Base-by-base conservation (phyloP, 2,888 invertebrate species). In the Drosophila melanosoma region DNA sequence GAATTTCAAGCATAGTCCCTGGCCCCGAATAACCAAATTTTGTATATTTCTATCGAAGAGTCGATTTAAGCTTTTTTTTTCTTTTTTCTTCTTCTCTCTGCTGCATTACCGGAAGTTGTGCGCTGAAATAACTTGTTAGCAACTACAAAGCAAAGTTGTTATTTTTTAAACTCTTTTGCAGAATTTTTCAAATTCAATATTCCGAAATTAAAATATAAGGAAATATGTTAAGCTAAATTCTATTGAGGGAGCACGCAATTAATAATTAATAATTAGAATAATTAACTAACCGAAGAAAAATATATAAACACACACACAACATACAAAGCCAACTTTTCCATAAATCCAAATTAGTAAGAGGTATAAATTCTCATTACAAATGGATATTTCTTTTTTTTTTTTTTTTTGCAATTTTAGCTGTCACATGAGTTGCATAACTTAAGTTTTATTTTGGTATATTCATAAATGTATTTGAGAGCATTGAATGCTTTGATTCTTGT, bases 71-170 rank as follows among this genome's bases (percentile, higher is more conserved):
- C 29, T 17, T 38, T 20, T 29, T 6, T 29, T 6, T 29, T 29
- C 4, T 26, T 26, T 26, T 26, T 26, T 26, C 26, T 29, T 29
- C 29, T 29, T 29, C 29, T 32, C n/a, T 29, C 29, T 15, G 57
- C 57, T 8, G 7, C 36, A 56, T 26, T 8, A 40, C 56, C 56
- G 40, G 42, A 57, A 57, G 40, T 57, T 57, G 20, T 57, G 57
- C 42, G 32, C 57, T 42, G 32, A 57, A 57, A 20, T 57, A 32
- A 42, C 57, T 42, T 40, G 57, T 15, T 57, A 32, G 32, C 42
- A 57, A 42, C 32, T 38, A 29, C 32, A 29, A 38, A n/a, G 20
- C 32, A 57, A 57, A 57, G 10, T 32, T 20, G n/a, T 32, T 29
- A n/a, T 32, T 57, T 29, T n/a, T n/a, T 17, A 38, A 38, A 56